Evolutionary conservation across 2,888 invertebrate genomes (phyloP), one percentile per base, ranked within the genome.

Genomic region (Tanypteryx hageni): DNA sequence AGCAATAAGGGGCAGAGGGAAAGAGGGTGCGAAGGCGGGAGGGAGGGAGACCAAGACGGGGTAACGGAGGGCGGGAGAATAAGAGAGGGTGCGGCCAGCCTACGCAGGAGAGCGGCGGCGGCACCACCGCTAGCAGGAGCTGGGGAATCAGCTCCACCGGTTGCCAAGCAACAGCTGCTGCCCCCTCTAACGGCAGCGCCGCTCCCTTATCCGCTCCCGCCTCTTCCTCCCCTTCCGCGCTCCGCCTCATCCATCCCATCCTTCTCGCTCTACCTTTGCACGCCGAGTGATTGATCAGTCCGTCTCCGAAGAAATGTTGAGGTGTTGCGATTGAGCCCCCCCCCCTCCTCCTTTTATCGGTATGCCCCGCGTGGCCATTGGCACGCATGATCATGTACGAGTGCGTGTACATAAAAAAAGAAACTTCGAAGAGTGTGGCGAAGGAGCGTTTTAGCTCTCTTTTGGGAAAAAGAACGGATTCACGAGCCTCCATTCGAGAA

Each of bases 61-160:
- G 94, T 94, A 93, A 93, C 94, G 94, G 94, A 94, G 93, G 94
- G 93, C 93, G 93, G 93, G 93, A 93, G 68, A 64, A 14, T 64
- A n/a, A n/a, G 64, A 64, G 16, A n/a, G n/a, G n/a, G 14, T n/a
- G 68, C 18, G 92, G 93, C 93, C 64, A 93, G 93, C 92, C 59
- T 27, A 93, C 93, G 94, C 95, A 95, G 92, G 95, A 95, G 44
- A 44, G 44, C 3, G 5, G 44, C 44, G 44, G 1, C 44, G 44
- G 44, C 44, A 93, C 94, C 91, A 93, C 92, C 92, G 61, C 93
- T 57, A 86, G 93, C 86, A 86, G 44, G 44, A 1, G 44, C 44
- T 44, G 44, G 44, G 44, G 44, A 44, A 44, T 44, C 11, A 22
- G 13, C 57, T 58, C 58, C 13, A 58, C 61, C 59, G 86, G 86